These are phyloP conservation scores for Eulacestoma nigropectus DNA, from an alignment of 2,113 vertebrate species.

Conservation along the genomic window DNA sequence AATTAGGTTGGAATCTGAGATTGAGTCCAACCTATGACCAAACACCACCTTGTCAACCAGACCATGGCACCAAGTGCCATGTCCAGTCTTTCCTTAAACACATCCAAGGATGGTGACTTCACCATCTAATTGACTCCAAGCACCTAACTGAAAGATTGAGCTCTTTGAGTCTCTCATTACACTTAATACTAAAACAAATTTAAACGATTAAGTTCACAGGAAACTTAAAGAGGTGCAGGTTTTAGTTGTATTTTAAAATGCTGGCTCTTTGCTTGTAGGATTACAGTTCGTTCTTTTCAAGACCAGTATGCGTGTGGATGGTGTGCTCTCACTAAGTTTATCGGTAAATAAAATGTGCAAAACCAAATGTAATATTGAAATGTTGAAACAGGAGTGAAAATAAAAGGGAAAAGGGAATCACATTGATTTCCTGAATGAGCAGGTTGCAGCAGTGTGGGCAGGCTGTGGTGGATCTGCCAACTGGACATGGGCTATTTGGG, in stretches of 20 bases:
- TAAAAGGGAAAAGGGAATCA: background rate
- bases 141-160: background rate
- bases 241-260: background rate
- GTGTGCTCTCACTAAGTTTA: background rate
- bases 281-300: background rate
- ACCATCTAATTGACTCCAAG: background rate
- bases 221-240: background rate
- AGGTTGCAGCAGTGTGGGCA: constrained; percentile 30
- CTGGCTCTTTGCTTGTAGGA: background rate
- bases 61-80: background rate
- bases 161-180: background rate
- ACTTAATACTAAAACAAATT: background rate
- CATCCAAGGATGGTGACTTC: background rate
- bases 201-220: background rate
- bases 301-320: background rate
- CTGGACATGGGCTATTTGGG: constrained; percentile 2
- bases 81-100: background rate
- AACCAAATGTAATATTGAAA: background rate
- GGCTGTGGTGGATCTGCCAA: constrained; percentile 30
- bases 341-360: constrained; percentile 5
- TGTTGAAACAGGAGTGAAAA: background rate
- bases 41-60: background rate
- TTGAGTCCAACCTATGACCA: background rate
- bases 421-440: constrained; percentile 56
- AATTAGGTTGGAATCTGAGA: background rate